phyloP scores from a whole-genome alignment of 2,888 invertebrate species.

The Junonia oenone region DNA sequence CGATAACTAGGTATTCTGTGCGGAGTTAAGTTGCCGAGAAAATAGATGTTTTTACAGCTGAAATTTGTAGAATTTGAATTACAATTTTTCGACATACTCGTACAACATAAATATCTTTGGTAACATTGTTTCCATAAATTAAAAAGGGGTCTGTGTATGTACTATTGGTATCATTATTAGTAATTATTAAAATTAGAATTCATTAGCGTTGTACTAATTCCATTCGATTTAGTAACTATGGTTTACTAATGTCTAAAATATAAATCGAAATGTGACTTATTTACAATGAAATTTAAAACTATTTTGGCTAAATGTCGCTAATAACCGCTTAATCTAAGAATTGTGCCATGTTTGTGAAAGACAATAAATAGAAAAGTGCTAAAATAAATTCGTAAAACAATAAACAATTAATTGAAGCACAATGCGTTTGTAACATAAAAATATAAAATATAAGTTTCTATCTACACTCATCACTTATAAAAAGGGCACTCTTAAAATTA shows the following conservation, averaged over 20 bases:
- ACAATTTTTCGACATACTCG: background rate
- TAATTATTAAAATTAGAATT: constrained; percentile 40
- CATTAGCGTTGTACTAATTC: constrained; percentile 63
- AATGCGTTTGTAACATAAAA: background rate
- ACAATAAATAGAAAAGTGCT: constrained; percentile 1
- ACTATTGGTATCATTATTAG: background rate
- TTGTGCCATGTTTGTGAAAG: constrained; percentile 65
- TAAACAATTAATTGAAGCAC: background rate
- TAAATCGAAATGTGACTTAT: constrained; percentile 63
- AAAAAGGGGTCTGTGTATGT: background rate
- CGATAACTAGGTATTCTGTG: constrained; percentile 19
- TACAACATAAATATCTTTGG: background rate
- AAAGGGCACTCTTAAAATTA: constrained; percentile 54
- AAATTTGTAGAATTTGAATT: background rate
- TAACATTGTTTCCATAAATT: constrained; percentile 1
- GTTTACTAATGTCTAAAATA: constrained; percentile 54
- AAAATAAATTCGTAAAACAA: constrained; percentile 1
- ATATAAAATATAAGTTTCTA: constrained; percentile 36
- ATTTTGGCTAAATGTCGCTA: constrained; percentile 78
- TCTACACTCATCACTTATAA: constrained; percentile 55
- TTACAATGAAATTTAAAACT: constrained; percentile 67
- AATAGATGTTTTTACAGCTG: background rate
- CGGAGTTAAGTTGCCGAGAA: constrained; percentile 6
- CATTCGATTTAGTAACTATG: constrained; percentile 56
- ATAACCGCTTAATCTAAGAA: constrained; percentile 65